These are phyloP conservation scores for Lasius fuliginosus DNA, from an alignment of 2,888 invertebrate species.

Conservation along the genomic window DNA sequence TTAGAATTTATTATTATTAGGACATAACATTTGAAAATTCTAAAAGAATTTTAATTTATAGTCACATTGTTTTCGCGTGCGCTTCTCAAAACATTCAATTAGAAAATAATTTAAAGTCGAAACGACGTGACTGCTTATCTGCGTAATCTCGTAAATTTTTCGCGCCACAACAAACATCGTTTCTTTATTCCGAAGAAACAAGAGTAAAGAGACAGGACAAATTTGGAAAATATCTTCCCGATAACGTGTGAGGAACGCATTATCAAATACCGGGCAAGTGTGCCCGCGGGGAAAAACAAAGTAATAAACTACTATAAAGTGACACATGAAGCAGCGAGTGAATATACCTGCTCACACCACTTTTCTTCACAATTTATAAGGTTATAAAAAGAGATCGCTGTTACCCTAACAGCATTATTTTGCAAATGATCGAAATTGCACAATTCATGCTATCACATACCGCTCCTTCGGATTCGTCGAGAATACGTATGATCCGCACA, in stretches of 20 bases:
- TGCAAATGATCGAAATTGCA: constrained; percentile 39
- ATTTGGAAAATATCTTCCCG: neutral
- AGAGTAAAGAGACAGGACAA: constrained; percentile 51
- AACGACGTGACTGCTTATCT: neutral
- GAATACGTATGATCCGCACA: neutral
- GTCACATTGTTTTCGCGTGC: neutral
- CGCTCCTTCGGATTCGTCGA: constrained; percentile 9
- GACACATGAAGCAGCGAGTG: neutral
- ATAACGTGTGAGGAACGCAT: neutral
- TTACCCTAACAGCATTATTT: constrained; percentile 52
- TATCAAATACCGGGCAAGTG: neutral
- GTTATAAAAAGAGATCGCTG: constrained; percentile 72
- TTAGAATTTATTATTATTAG: neutral
- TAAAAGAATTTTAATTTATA: neutral
- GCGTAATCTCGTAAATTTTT: constrained; percentile 50
- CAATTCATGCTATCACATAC: constrained; percentile 20
- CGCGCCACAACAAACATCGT: constrained; percentile 64
- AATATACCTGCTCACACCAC: constrained; percentile 59
- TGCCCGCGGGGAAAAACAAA: neutral
- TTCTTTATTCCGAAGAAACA: constrained; percentile 5
- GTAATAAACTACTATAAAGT: neutral
- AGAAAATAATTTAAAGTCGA: neutral
- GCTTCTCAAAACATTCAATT: neutral
- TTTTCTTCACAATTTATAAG: constrained; percentile 55
- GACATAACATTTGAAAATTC: neutral